Conservation (phyloP, 23 tunicate species). For the Trididemnum miniatum region DNA sequence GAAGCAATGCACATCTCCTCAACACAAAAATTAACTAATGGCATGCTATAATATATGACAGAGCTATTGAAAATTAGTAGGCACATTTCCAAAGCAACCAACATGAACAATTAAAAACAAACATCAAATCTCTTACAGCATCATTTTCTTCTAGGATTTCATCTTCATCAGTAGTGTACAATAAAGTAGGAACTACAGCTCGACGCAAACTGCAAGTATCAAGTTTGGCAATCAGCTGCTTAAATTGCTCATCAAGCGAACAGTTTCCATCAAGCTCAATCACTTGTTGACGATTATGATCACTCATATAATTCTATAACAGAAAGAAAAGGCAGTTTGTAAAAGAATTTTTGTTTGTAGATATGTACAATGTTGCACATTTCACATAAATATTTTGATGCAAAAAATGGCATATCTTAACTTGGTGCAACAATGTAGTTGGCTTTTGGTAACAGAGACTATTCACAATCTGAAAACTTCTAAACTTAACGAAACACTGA, state of each 20-base stretch:
- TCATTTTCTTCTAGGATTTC: neutral
- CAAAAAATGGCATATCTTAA: too few relatives aligned
- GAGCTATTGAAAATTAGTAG: too few relatives aligned
- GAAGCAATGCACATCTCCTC: too few relatives aligned
- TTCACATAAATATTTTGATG: neutral
- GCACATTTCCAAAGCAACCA: neutral
- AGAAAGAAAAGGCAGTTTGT: too few relatives aligned
- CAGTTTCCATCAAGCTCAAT: conserved; percentile 86
- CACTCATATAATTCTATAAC: conserved; percentile 58
- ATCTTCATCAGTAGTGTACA: conserved; percentile 75
- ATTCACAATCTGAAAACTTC: too few relatives aligned
- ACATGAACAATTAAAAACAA: neutral
- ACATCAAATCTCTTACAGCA: neutral
- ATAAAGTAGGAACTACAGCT: conserved; percentile 60
- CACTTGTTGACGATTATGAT: conserved; percentile 74
- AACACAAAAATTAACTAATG: too few relatives aligned
- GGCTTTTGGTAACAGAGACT: too few relatives aligned
- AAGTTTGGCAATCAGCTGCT: conserved; percentile 68
- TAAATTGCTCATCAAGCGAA: conserved; percentile 33
- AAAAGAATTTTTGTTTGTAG: too few relatives aligned
- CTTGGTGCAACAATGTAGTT: too few relatives aligned
- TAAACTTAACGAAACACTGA: too few relatives aligned
- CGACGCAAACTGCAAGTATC: conserved; percentile 51
- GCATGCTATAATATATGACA: too few relatives aligned
- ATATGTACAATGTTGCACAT: too few relatives aligned